These are phyloP conservation scores for Myiozetetes cayanensis DNA, from an alignment of 2,113 vertebrate species.

Conservation along the genomic window DNA sequence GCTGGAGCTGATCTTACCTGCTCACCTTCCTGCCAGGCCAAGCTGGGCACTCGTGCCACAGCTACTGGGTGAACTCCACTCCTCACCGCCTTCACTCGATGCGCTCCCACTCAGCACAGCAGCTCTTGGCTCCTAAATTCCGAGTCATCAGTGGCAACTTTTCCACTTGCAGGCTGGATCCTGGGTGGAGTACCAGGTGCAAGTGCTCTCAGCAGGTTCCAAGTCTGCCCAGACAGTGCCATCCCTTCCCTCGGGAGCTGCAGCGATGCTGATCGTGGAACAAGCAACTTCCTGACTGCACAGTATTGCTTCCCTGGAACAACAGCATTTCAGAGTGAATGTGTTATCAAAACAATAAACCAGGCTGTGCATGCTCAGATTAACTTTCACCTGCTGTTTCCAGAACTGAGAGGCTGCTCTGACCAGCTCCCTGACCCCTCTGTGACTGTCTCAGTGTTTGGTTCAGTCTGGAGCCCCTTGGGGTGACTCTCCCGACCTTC, in stretches of 20 bases:
- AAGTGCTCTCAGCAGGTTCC: background rate
- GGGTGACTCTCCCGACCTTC: background rate
- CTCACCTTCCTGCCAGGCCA: background rate
- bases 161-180: background rate
- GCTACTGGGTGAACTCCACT: background rate
- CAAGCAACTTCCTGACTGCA: background rate
- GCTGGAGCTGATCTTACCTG: background rate
- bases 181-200: background rate
- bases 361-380: background rate
- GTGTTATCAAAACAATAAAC: background rate
- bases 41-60: background rate
- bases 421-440: background rate
- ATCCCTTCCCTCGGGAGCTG: background rate
- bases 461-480: background rate
- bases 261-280: background rate
- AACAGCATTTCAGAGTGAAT: background rate
- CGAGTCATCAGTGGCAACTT: background rate
- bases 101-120: background rate
- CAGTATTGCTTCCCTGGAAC: slow-evolving; percentile 9
- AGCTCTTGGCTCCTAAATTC: background rate
- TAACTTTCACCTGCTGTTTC: background rate
- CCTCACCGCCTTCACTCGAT: background rate
- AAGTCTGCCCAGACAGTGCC: background rate
- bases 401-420: background rate
- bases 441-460: accelerated